Evolutionary conservation across 2,797 vertebrate species (phyloP).

Genomic region (Silurus aristotelis): DNA sequence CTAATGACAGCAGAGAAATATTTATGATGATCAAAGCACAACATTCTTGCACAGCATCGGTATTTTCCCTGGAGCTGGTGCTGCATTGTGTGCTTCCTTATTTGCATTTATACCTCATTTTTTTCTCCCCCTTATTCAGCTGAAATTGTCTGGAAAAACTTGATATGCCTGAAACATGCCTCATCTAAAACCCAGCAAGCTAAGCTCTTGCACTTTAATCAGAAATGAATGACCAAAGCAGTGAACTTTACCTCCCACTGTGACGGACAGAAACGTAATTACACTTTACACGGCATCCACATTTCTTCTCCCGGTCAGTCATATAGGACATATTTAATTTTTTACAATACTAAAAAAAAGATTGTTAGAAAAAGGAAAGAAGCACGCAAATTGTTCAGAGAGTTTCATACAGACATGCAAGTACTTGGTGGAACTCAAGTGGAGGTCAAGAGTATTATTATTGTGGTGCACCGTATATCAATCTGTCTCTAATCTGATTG

Average conservation of each 20-base stretch:
- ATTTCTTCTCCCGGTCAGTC: neutral
- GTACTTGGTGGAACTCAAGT: neutral
- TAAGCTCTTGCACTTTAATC: conserved; percentile 15
- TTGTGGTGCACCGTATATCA: neutral
- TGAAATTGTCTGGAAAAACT: conserved; percentile 14
- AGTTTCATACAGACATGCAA: neutral
- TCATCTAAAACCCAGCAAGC: conserved; percentile 5
- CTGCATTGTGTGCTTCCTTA: neutral
- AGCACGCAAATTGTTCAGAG: neutral
- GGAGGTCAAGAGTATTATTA: neutral
- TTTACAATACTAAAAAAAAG: neutral
- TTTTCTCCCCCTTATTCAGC: neutral
- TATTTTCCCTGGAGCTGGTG: conserved; percentile 6
- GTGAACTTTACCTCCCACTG: neutral
- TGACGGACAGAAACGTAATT: neutral
- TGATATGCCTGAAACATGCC: conserved; percentile 14
- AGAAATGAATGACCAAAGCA: neutral
- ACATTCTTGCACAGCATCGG: neutral
- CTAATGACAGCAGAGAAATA: conserved; percentile 14
- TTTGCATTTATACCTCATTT: conserved; percentile 3
- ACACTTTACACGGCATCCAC: neutral
- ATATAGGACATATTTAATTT: neutral
- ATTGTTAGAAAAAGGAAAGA: neutral
- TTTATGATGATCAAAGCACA: conserved; percentile 21
- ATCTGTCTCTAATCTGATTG: neutral